phyloP scores from a whole-genome alignment of 2,888 invertebrate genomes.

The Tiliacea citrago region DNA sequence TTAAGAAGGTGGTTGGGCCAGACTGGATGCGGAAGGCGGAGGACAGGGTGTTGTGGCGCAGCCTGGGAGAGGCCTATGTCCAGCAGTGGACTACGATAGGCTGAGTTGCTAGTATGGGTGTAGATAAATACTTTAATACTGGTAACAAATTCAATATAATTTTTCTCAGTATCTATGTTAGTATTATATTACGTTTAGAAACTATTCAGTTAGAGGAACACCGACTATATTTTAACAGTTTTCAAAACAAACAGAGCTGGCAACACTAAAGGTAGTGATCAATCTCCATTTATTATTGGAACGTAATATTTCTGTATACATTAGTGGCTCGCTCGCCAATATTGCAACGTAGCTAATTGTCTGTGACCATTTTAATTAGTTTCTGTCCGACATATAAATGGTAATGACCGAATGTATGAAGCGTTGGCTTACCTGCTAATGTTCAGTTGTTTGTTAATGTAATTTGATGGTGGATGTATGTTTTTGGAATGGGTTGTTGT shows the following conservation, averaged over 20 bases:
- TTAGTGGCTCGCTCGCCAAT: constrained; percentile 67
- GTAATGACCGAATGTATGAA: constrained; percentile 64
- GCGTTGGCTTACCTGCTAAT: constrained; percentile 56
- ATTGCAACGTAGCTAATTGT: constrained; percentile 72
- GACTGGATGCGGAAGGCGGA: too few species aligned
- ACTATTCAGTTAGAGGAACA: not conserved
- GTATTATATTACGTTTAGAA: too few species aligned
- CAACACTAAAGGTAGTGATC: constrained; percentile 27
- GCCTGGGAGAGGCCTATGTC: too few species aligned
- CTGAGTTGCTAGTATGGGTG: too few species aligned
- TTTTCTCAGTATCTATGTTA: not conserved
- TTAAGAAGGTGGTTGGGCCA: too few species aligned
- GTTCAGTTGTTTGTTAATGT: constrained; percentile 46
- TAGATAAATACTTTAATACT: too few species aligned
- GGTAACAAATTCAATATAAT: too few species aligned
- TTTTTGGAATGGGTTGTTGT: constrained; percentile 17
- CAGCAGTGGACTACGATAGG: too few species aligned
- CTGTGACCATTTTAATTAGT: constrained; percentile 75
- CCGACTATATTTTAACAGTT: not conserved
- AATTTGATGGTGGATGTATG: constrained; percentile 36
- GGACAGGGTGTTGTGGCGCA: too few species aligned
- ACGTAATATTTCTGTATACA: constrained; percentile 63
- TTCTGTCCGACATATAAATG: constrained; percentile 68
- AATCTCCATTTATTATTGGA: constrained; percentile 49
- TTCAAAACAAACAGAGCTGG: constrained; percentile 17